Evolutionary conservation across 2,113 vertebrate genomes (phyloP).

Genomic region (Capreolus pygargus): DNA sequence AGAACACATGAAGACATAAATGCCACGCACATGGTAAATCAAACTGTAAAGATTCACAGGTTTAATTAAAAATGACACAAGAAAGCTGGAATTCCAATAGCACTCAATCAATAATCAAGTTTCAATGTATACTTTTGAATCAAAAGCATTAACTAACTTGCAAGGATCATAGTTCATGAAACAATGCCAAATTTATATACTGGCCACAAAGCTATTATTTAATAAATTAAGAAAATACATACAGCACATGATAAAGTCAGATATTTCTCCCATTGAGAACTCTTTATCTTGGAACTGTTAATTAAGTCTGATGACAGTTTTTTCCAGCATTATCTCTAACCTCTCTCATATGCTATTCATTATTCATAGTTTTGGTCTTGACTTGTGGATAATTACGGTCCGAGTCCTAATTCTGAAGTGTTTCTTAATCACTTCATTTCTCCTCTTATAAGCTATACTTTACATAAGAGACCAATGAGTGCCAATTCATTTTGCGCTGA

Average conservation of each 20-base stretch:
- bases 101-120: background rate
- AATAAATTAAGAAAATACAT: constrained; percentile 14
- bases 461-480: constrained; percentile 52
- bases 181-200: background rate
- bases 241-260: background rate
- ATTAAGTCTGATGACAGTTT: constrained; percentile 41
- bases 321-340: background rate
- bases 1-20: background rate
- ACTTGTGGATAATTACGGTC: constrained; percentile 53
- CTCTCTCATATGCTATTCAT: constrained; percentile 29
- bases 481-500: constrained; percentile 45
- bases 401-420: constrained; percentile 52
- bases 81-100: background rate
- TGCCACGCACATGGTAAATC: background rate
- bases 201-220: background rate
- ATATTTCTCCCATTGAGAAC: background rate
- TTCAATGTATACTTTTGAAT: background rate
- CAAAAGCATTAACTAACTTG: background rate
- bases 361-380: constrained; percentile 54
- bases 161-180: background rate
- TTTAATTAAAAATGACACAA: background rate
- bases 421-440: constrained; percentile 57
- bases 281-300: constrained; percentile 28
- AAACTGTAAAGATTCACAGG: background rate
- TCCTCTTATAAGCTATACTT: constrained; percentile 36